Percentiles rank a stretch among this genome's conserved stretches.
phyloP scores from a whole-genome alignment of 2,888 invertebrate species.

The Diarsia mendica region DNA sequence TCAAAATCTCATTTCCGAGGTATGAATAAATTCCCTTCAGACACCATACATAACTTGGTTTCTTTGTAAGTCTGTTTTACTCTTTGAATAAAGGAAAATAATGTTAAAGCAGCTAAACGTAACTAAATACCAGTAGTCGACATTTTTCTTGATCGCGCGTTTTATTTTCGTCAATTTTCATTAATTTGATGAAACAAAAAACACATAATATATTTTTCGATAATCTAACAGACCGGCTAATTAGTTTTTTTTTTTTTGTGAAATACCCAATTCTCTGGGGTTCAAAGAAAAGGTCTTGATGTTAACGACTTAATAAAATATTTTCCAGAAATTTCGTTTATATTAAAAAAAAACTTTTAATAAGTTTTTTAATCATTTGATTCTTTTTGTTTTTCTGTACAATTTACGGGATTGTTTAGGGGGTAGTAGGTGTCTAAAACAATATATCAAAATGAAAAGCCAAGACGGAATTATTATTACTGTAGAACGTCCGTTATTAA shows the following conservation, averaged over 20 bases:
- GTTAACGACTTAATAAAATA: not conserved
- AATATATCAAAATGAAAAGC: not conserved
- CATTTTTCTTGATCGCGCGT: not conserved
- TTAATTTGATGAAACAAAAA: too few relatives aligned
- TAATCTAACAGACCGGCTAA: too few relatives aligned
- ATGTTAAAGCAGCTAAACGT: not conserved
- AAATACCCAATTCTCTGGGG: too few relatives aligned
- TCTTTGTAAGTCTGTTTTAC: not conserved
- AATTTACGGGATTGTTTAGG: not conserved
- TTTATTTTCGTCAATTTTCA: too few relatives aligned
- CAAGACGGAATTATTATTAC: not conserved
- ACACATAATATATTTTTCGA: too few relatives aligned
- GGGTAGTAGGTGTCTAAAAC: not conserved
- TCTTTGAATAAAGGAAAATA: not conserved
- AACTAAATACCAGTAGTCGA: not conserved
- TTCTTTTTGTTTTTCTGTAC: not conserved
- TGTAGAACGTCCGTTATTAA: not conserved
- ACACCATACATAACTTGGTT: not conserved
- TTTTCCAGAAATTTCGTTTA: not conserved
- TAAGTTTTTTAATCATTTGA: not conserved
- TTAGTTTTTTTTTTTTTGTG: too few relatives aligned
- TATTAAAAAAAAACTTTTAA: not conserved
- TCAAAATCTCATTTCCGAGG: not conserved
- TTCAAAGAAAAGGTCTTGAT: not conserved
- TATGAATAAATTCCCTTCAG: not conserved